These are phyloP conservation scores for Physella acuta DNA, from an alignment of 1,140 invertebrate genomes.

Conservation along the genomic window DNA sequence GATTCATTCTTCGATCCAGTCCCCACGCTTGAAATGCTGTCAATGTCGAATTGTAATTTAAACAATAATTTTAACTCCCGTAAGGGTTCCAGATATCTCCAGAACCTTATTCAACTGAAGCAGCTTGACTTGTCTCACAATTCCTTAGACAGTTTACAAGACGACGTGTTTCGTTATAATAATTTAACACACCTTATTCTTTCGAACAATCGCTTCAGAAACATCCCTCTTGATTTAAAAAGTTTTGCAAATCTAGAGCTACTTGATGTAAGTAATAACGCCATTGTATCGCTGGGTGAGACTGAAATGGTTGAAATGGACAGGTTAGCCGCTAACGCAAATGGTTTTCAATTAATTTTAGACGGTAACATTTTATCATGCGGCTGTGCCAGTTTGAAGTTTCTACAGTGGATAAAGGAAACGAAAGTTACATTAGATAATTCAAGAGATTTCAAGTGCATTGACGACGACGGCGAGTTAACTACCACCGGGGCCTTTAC, in stretches of 20 bases:
- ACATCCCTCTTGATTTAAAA: background rate
- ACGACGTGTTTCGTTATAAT: background rate
- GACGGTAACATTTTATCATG: background rate
- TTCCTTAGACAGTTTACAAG: background rate
- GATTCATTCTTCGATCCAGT: background rate
- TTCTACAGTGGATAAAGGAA: constrained; percentile 7
- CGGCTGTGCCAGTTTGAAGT: background rate
- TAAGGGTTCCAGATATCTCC: background rate
- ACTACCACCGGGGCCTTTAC: background rate
- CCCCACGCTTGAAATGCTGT: background rate
- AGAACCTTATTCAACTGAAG: background rate
- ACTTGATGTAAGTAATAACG: background rate
- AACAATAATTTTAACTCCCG: background rate
- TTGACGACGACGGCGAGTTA: background rate
- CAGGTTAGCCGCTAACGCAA: background rate
- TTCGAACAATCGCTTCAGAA: background rate
- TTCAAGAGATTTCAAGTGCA: background rate
- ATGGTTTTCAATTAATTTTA: background rate
- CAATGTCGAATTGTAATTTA: background rate
- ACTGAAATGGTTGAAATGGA: background rate
- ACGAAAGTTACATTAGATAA: background rate
- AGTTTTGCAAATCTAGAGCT: background rate
- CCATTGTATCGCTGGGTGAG: background rate
- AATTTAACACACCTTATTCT: background rate
- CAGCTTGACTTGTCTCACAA: background rate